Base-by-base conservation (phyloP, 1,140 invertebrate genomes). In the Drosophila chauvacae region DNA sequence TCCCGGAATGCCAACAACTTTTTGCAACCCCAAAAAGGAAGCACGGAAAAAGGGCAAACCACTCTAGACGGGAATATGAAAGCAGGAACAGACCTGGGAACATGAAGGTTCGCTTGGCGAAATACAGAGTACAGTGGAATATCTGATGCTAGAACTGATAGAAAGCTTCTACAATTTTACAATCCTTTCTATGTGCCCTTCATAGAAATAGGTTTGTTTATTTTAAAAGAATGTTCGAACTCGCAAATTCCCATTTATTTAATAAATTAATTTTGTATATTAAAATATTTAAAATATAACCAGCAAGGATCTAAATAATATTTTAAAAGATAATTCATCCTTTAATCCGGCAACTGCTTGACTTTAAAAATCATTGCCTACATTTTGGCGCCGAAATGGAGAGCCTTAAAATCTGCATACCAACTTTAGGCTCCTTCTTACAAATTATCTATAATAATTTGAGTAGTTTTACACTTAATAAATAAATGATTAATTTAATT, bases 1-100 rank as follows among this genome's bases (percentile, higher is more conserved):
- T 87, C 84, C 84, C 77, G 85, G 84, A 87, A 87, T 87, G 81
- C 85, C 81, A 69, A 88, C 83, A 80, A 74, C 76, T 71, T 37
- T 87, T 87, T 83, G 68, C 84, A 84, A 87, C 84, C 84, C 84
- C 85, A 68, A 86, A 69, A 61, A 50, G 47, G 78, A 72, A 81
- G 56, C 56, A 61, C 66, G 26, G 33, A 48, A 56, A 53, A 58
- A 62, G 60, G 48, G 50, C 59, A 65, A 73, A 62, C 44, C 63
- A 51, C 48, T 75, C 63, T 59, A 69, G 74, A 44, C 45, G 48
- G 30, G 66, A 66, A 37, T 42, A 37, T 42, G 35, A 51, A 30
- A 10, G 26, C 48, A 11, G 26, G 16, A 50, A n/a, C 41, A 62
- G 39, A 30, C 39, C 56, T 47, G 48, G n/a, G 30, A 70, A 53